Evolutionary conservation across 2,888 invertebrate species (phyloP).

Genomic region (Apamea epomidion): DNA sequence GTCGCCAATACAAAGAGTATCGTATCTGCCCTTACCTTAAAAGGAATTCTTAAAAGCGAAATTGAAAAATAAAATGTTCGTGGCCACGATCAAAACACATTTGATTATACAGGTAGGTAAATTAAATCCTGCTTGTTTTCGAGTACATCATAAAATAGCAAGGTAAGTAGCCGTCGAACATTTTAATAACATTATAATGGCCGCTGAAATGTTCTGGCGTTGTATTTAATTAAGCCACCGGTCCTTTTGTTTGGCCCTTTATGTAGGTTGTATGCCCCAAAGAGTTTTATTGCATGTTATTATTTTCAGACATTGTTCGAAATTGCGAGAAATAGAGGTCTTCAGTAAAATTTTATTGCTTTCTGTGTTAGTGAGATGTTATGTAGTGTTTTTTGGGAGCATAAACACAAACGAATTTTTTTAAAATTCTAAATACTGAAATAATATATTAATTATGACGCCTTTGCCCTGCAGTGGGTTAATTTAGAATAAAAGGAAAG

Average conservation of each 20-base stretch:
- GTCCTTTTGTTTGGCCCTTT: conserved; percentile 81
- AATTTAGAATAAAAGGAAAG: neutral
- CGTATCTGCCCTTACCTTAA: neutral
- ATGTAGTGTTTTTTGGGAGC: neutral
- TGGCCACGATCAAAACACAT: conserved; percentile 60
- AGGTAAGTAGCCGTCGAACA: conserved; percentile 85
- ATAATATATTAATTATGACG: neutral
- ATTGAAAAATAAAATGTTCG: conserved; percentile 52
- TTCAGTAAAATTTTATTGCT: conserved; percentile 64
- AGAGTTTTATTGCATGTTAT: conserved; percentile 84
- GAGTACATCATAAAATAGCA: conserved; percentile 83
- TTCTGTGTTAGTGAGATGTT: conserved; percentile 17
- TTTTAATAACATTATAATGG: conserved; percentile 89
- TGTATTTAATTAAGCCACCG: conserved; percentile 87
- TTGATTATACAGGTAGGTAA: conserved; percentile 74
- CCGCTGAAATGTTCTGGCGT: conserved; percentile 81
- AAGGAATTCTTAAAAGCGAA: conserved; percentile 34
- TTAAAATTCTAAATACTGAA: neutral
- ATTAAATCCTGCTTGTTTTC: conserved; percentile 83
- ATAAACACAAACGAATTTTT: too few relatives aligned
- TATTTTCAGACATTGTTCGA: conserved; percentile 77
- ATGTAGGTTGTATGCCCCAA: conserved; percentile 72
- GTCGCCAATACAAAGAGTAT: neutral
- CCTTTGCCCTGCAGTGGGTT: neutral
- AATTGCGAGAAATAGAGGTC: conserved; percentile 66